Percentiles rank a stretch among this genome's conserved stretches.
Evolutionary conservation across 2,888 invertebrate species (phyloP).

Genomic region (Drosophila sordidula): DNA sequence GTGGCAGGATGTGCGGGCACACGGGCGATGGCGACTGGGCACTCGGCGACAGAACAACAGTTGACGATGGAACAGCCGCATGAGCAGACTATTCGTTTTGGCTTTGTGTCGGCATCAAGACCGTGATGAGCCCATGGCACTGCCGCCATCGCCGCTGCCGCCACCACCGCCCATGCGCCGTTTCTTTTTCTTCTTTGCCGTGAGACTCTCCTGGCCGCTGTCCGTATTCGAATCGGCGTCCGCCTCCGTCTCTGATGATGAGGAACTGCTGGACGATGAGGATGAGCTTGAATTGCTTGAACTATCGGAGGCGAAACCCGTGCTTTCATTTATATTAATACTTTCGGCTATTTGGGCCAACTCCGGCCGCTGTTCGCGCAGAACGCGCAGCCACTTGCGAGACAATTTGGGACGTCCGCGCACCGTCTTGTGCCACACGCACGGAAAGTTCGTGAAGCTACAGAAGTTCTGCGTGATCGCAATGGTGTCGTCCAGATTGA

Average conservation of each 20-base stretch:
- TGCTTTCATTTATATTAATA: slow-evolving; percentile 93
- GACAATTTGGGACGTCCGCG: slow-evolving; percentile 98
- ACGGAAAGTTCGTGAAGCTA: slow-evolving; percentile 97
- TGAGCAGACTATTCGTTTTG: slow-evolving; percentile 60
- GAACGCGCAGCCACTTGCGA: slow-evolving; percentile 93
- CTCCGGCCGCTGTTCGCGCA: slow-evolving; percentile 90
- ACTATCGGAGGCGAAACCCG: slow-evolving; percentile 97
- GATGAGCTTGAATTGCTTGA: slow-evolving; percentile 92
- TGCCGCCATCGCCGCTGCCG: slow-evolving; percentile 37
- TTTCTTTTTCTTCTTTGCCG: slow-evolving; percentile 93
- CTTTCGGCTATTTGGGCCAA: slow-evolving; percentile 91
- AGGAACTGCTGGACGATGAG: slow-evolving; percentile 89
- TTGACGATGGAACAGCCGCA: slow-evolving; percentile 67
- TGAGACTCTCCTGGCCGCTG: slow-evolving; percentile 95
- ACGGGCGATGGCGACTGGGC: slow-evolving; percentile 15
- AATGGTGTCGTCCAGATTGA: slow-evolving; percentile 97
- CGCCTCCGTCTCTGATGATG: slow-evolving; percentile 67
- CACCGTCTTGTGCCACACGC: slow-evolving; percentile 99
- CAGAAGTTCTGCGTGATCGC: slow-evolving; percentile 99
- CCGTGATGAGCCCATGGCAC: slow-evolving; percentile 48
- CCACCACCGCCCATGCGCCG: slow-evolving; percentile 85
- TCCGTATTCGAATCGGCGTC: slow-evolving; percentile 88
- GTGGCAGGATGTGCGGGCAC: slow-evolving; percentile 40
- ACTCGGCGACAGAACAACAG: slow-evolving; percentile 60
- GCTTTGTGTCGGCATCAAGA: slow-evolving; percentile 78